Percentiles rank a stretch among this genome's conserved stretches.
Evolutionary conservation across 1,140 invertebrate species (phyloP).

Genomic region (Chrysoperla carnea): DNA sequence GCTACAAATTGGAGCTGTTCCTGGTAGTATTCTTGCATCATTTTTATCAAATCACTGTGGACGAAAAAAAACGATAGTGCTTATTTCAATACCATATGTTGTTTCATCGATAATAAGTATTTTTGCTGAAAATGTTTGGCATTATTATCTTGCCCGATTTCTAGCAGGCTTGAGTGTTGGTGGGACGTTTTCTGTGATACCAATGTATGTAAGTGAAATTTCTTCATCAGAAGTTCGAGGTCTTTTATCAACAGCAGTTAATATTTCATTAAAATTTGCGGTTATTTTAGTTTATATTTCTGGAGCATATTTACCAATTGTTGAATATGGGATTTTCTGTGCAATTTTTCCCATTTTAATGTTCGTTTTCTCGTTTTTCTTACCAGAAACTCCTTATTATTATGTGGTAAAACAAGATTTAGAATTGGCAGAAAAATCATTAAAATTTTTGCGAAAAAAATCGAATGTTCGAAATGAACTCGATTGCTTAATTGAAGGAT

Average conservation of each 20-base stretch:
- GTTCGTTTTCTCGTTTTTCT: too few relatives aligned
- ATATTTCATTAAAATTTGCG: constrained; percentile 5
- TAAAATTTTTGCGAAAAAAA: too few relatives aligned
- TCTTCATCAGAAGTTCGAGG: constrained; percentile 18
- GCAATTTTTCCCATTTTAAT: too few relatives aligned
- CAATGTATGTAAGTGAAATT: constrained; percentile 31
- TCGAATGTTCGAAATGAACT: too few relatives aligned
- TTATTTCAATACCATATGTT: constrained; percentile 20
- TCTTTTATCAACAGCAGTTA: constrained; percentile 10
- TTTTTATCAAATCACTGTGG: constrained; percentile 21
- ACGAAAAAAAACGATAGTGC: constrained; percentile 23
- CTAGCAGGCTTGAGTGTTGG: constrained; percentile 26
- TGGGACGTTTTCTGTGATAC: constrained; percentile 25
- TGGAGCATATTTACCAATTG: too few relatives aligned
- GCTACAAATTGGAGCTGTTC: too few relatives aligned
- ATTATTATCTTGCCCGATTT: constrained; percentile 22
- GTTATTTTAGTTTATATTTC: too few relatives aligned
- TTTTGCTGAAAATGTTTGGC: constrained; percentile 16
- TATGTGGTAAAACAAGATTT: too few relatives aligned
- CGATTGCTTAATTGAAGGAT: too few relatives aligned
- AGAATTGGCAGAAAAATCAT: too few relatives aligned
- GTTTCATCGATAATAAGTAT: constrained; percentile 22
- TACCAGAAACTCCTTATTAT: too few relatives aligned
- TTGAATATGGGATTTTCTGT: too few relatives aligned
- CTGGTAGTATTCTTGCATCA: constrained; percentile 13